These are phyloP conservation scores for Lacanobia wlatinum DNA, from an alignment of 2,888 invertebrate species.

Conservation along the genomic window DNA sequence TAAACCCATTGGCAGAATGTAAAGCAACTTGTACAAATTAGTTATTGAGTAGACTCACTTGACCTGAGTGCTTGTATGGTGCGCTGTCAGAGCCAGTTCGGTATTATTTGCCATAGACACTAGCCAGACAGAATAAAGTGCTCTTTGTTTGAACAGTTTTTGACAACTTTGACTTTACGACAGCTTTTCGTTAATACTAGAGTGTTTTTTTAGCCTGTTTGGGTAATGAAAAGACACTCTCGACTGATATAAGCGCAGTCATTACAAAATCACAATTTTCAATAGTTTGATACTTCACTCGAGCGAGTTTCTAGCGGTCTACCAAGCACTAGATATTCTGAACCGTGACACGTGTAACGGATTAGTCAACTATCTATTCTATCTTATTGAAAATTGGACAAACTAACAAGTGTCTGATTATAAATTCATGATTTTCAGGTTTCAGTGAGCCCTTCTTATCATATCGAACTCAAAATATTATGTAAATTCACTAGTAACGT, in stretches of 20 bases:
- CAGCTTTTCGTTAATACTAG: no score
- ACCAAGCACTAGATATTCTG: constrained; percentile 9
- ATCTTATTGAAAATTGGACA: not conserved
- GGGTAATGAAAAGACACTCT: not conserved
- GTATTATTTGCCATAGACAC: no score
- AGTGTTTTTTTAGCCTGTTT: no score
- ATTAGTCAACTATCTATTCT: not conserved
- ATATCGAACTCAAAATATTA: constrained; percentile 19
- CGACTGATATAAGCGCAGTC: not conserved
- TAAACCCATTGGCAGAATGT: not conserved
- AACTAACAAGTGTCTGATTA: not conserved
- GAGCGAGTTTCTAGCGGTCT: constrained; percentile 1
- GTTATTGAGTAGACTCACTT: not conserved
- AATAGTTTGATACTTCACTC: constrained; percentile 1
- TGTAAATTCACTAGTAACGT: constrained; percentile 31
- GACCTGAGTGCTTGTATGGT: no score
- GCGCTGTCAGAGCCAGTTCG: no score
- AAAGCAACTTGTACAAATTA: not conserved
- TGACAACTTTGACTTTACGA: no score
- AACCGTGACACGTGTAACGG: constrained; percentile 8
- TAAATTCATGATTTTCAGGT: not conserved
- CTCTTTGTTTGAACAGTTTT: no score
- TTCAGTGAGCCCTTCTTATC: constrained; percentile 3
- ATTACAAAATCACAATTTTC: not conserved
- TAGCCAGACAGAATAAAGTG: no score